phyloP scores from a whole-genome alignment of 92 coral and sea anemone genomes.

The Palythoa grandis region DNA sequence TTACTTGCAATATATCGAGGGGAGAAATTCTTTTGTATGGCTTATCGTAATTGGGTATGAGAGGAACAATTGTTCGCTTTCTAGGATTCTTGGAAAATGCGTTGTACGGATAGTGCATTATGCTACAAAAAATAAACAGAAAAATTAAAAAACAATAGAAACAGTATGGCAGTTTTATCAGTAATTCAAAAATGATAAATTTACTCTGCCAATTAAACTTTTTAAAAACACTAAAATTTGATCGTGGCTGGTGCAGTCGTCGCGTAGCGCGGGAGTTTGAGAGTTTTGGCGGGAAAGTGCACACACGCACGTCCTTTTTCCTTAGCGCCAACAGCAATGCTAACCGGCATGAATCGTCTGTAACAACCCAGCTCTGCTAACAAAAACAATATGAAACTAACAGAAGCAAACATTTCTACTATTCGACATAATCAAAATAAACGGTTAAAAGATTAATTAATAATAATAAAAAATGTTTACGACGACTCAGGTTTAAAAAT shows the following conservation, averaged over 20 bases:
- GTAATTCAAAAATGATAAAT: neutral
- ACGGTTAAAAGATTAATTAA: too few relatives aligned
- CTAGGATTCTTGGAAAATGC: slow-evolving; percentile 76
- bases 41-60: slow-evolving; percentile 54
- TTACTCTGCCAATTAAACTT: neutral
- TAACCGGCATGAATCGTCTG: neutral
- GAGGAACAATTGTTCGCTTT: slow-evolving; percentile 71
- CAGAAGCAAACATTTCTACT: too few relatives aligned
- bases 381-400: too few relatives aligned
- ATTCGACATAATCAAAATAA: too few relatives aligned
- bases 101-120: slow-evolving; percentile 88
- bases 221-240: neutral
- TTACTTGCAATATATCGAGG: slow-evolving; percentile 75
- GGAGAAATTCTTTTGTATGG: slow-evolving; percentile 82
- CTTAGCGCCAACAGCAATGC: neutral
- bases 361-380: too few relatives aligned
- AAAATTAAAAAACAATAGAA: neutral
- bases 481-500: too few relatives aligned
- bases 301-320: neutral
- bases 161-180: neutral
- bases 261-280: neutral
- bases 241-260: neutral
- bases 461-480: too few relatives aligned
- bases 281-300: neutral
- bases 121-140: slow-evolving; percentile 43